Percentiles rank a stretch among this genome's conserved stretches.
These are phyloP conservation scores for Danio rerio DNA, from an alignment of 2,113 vertebrate genomes.

Conservation along the genomic window GRCz12tu NC_133178.1:53865501-53866000, in stretches of 20 bases:
- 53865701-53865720: background rate
- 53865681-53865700: constrained; percentile 13
- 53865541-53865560: constrained; percentile 43
- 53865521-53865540: constrained; percentile 35
- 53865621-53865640: constrained; percentile 42
- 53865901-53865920: background rate
- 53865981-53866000: background rate
- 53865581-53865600: constrained; percentile 55
- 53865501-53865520: constrained; percentile 46
- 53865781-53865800: background rate
- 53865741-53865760: background rate
- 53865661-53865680: constrained; percentile 24
- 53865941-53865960: background rate
- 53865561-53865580: constrained; percentile 52
- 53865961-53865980: background rate
- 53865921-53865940: background rate
- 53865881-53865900: background rate
- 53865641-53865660: constrained; percentile 45
- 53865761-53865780: background rate
- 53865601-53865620: constrained; percentile 37
- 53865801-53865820: background rate
- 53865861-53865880: background rate
- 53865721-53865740: constrained; percentile 61
- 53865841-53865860: background rate
- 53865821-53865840: background rate